Evolutionary conservation across 2,113 vertebrate species (phyloP).

Genomic region (Cyanocitta stelleri): DNA sequence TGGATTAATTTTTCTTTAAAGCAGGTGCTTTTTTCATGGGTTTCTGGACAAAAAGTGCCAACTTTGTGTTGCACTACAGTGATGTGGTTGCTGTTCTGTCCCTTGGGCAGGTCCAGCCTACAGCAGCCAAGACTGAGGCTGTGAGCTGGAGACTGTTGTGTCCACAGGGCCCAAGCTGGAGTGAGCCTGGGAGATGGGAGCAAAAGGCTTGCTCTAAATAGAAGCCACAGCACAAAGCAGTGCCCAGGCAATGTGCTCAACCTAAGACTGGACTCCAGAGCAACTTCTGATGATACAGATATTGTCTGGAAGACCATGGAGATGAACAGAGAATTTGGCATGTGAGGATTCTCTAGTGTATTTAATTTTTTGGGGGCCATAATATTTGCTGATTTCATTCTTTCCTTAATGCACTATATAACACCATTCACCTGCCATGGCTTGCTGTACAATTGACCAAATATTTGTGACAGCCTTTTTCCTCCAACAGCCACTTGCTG

Average conservation of each 20-base stretch:
- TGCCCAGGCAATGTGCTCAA: neutral
- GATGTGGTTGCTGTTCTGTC: neutral
- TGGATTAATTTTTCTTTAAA: neutral
- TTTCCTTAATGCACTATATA: neutral
- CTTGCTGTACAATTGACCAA: neutral
- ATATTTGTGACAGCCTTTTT: neutral
- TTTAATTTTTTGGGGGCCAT: neutral
- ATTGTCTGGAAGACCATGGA: neutral
- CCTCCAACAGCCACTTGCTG: neutral
- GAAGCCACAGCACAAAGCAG: neutral
- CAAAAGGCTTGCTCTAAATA: neutral
- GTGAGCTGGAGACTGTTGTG: neutral
- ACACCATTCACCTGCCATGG: neutral
- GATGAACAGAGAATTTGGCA: neutral
- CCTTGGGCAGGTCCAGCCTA: neutral
- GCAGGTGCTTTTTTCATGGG: neutral
- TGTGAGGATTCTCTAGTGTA: neutral
- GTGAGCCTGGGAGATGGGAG: neutral
- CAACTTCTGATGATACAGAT: neutral
- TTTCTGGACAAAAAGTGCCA: neutral
- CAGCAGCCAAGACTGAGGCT: accelerated
- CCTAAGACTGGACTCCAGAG: neutral
- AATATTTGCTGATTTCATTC: neutral
- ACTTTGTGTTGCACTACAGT: neutral
- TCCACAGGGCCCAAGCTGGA: neutral